Conservation (phyloP, 2,888 invertebrate genomes). For the Melieria picta region DNA sequence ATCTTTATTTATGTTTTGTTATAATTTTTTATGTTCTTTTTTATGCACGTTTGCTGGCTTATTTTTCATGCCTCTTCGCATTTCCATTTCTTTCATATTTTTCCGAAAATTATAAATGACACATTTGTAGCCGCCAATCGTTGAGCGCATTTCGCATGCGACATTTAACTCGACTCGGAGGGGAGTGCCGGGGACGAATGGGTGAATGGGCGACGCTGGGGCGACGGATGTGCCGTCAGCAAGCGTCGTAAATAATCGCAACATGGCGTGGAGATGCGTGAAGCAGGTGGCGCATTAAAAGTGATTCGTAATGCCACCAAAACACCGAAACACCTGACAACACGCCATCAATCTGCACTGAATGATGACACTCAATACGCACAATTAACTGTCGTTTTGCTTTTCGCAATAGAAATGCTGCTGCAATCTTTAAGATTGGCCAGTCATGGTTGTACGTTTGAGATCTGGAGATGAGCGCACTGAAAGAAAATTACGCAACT, state of each 20-base stretch:
- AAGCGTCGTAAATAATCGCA: conserved; percentile 23
- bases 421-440: too few relatives aligned
- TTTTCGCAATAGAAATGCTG: neutral
- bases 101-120: conserved; percentile 24
- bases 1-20: neutral
- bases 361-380: conserved; percentile 1
- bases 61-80: neutral
- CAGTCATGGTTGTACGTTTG: too few relatives aligned
- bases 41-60: conserved; percentile 7
- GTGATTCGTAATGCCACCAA: conserved; percentile 12
- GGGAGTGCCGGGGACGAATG: too few relatives aligned
- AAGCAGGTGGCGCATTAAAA: conserved; percentile 29
- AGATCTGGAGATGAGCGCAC: too few relatives aligned
- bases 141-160: conserved; percentile 9
- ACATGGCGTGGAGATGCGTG: conserved; percentile 31
- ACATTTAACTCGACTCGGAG: conserved; percentile 14
- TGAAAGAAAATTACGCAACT: too few relatives aligned
- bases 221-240: neutral
- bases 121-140: conserved; percentile 13
- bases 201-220: too few relatives aligned
- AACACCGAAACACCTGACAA: conserved; percentile 21
- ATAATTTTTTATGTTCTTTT: neutral
- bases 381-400: neutral
- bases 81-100: conserved; percentile 25
- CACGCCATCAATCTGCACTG: conserved; percentile 12